A percentile compares a stretch with the other conserved stretches of the same genome.
Evolutionary conservation across 2,113 vertebrate species (phyloP).

Genomic region (Perca schrenkii): DNA sequence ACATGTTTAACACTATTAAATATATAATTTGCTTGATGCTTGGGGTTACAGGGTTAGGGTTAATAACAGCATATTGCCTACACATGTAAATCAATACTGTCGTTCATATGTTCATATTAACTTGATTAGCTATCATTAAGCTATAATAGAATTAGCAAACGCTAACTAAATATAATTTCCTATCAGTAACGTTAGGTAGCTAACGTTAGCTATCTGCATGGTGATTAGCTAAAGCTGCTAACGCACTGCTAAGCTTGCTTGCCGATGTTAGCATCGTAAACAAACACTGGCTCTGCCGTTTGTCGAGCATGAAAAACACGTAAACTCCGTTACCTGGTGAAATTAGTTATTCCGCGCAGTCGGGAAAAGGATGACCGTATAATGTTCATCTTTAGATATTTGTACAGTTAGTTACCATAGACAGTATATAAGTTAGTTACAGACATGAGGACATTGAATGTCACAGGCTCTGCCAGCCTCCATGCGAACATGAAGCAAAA

Average conservation of each 20-base stretch:
- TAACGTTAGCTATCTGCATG: neutral
- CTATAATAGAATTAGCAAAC: neutral
- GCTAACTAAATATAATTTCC: neutral
- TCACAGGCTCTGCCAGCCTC: conserved; percentile 37
- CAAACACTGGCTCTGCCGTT: neutral
- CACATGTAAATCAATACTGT: neutral
- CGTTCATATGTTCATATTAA: neutral
- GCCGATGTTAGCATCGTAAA: conserved; percentile 1
- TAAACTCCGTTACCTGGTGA: conserved; percentile 61
- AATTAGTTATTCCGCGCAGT: conserved; percentile 32
- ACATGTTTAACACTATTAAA: too few relatives aligned
- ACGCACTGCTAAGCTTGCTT: conserved; percentile 6
- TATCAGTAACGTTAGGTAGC: too few relatives aligned
- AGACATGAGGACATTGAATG: conserved; percentile 60
- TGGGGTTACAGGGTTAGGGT: too few relatives aligned
- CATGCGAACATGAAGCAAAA: neutral
- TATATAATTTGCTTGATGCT: too few relatives aligned
- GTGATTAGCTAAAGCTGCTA: conserved; percentile 38
- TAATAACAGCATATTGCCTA: neutral
- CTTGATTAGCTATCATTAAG: too few relatives aligned
- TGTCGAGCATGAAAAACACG: neutral
- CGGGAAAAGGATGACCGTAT: conserved; percentile 55
- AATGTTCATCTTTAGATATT: conserved; percentile 63
- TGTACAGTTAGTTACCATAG: neutral
- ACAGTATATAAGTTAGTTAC: neutral